These are phyloP conservation scores for Ibycter americanus DNA, from an alignment of 2,797 vertebrate species.

Conservation along the genomic window DNA sequence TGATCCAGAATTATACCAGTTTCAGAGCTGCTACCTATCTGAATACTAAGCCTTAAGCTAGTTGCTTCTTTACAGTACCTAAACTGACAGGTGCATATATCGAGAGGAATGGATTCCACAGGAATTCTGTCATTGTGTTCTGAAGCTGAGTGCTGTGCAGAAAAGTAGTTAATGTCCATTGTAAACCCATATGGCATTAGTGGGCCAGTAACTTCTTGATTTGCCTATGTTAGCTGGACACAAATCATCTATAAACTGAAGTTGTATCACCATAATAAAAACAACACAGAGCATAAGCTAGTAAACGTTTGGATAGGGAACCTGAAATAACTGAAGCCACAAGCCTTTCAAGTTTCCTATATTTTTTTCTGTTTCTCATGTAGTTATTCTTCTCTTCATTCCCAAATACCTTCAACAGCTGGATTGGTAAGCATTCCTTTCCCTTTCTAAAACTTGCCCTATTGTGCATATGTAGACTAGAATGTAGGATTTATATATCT, in stretches of 20 bases:
- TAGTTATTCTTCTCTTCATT: background rate
- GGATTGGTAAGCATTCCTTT: background rate
- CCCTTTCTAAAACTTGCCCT: background rate
- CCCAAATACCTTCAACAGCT: background rate
- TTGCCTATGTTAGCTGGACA: background rate
- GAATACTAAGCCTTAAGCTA: background rate
- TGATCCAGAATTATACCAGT: background rate
- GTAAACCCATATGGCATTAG: background rate
- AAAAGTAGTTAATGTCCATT: background rate
- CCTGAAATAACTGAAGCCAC: background rate
- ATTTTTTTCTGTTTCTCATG: background rate
- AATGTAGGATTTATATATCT: background rate
- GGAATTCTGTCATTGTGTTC: background rate
- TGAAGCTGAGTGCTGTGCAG: background rate
- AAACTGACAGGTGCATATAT: background rate
- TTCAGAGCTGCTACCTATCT: background rate
- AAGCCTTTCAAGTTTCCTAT: background rate
- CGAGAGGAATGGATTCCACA: background rate
- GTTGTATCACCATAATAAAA: background rate
- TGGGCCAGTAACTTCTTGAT: background rate
- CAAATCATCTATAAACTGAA: background rate
- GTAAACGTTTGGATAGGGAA: background rate
- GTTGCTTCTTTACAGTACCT: background rate
- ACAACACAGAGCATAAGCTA: background rate
- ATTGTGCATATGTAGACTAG: background rate